Evolutionary conservation across 2,113 vertebrate genomes (phyloP).

Genomic region (Eupsittula cactorum): DNA sequence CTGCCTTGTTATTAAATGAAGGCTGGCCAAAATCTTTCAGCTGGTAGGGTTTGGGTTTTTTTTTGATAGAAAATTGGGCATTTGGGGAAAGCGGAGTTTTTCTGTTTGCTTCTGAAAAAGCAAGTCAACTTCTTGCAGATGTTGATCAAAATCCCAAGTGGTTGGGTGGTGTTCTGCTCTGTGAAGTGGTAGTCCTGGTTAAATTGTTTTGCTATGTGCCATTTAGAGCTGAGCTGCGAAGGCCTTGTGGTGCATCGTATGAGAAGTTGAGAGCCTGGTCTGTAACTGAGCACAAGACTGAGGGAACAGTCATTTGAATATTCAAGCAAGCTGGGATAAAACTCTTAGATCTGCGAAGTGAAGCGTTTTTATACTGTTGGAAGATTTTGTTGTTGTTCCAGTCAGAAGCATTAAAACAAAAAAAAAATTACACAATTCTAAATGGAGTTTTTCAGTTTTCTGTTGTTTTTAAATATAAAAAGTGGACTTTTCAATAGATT

Average conservation of each 20-base stretch:
- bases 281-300: accelerated
- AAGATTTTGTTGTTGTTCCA: background rate
- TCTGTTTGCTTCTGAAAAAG: background rate
- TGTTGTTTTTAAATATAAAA: background rate
- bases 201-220: background rate
- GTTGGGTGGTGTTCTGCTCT: background rate
- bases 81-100: background rate
- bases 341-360: background rate
- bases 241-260: accelerated
- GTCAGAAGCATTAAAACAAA: background rate
- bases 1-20: background rate
- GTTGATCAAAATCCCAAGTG: accelerated
- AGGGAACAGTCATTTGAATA: background rate
- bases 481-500: background rate
- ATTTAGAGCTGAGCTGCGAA: background rate
- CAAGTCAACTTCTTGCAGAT: background rate
- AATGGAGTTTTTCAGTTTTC: background rate
- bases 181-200: background rate
- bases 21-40: background rate
- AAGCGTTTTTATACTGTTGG: background rate
- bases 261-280: background rate
- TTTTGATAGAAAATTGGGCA: accelerated
- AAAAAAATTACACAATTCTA: background rate
- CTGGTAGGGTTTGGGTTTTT: background rate
- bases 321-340: background rate